These are phyloP conservation scores for Pantherophis alleghaniensis DNA, from an alignment of 2,797 vertebrate genomes.

Conservation along the genomic window DNA sequence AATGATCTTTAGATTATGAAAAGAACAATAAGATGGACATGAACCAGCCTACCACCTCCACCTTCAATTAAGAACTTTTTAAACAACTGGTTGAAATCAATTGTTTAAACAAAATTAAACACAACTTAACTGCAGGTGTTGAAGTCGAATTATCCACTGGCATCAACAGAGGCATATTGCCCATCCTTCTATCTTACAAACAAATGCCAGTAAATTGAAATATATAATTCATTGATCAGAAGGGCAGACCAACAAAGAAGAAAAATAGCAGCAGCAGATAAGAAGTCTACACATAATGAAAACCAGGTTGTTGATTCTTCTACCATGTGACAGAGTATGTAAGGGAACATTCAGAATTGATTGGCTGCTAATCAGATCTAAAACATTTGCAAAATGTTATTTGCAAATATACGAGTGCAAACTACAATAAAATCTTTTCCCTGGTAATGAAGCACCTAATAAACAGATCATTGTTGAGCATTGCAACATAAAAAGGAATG, in stretches of 20 bases:
- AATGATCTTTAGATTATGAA: background rate
- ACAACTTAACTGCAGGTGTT: background rate
- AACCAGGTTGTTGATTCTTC: background rate
- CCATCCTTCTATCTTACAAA: background rate
- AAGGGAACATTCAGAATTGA: background rate
- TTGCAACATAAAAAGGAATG: background rate
- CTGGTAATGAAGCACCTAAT: background rate
- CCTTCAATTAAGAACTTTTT: background rate
- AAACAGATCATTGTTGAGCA: background rate
- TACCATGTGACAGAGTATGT: background rate
- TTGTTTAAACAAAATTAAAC: background rate
- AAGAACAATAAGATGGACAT: background rate
- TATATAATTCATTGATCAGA: background rate
- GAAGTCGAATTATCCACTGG: background rate
- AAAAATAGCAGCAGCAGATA: background rate
- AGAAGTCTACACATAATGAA: background rate
- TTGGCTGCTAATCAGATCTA: background rate
- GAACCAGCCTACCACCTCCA: background rate
- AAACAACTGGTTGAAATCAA: background rate
- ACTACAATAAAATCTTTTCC: background rate
- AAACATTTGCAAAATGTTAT: background rate
- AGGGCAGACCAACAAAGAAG: background rate
- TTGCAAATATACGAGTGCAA: background rate
- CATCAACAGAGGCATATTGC: background rate
- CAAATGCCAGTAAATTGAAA: background rate